Evolutionary conservation across 2,113 vertebrate species (phyloP), one percentile per base, ranked within the genome.

Genomic region (Nesoenas mayeri): DNA sequence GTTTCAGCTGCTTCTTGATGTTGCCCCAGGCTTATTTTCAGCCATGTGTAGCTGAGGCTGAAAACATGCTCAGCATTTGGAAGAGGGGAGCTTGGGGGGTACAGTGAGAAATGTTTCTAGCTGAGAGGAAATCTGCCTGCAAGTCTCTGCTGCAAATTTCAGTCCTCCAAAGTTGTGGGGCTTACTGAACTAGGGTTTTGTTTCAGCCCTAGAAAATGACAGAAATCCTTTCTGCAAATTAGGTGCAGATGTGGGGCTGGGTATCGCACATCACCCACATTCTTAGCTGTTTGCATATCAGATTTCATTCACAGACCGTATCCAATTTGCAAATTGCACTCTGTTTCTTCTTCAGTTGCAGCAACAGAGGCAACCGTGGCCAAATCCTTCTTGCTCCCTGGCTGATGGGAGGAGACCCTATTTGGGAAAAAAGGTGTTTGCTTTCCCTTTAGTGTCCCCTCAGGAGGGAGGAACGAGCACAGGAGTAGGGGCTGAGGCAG

Each of bases 211-310:
- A 1, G 88, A 96, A 96, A 96, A 97, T 79, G 83, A 81, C 79
- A 95, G 65, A 91, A 96, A 96, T 96, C 53, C 32, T 75, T 92
- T 87, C 80, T 85, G 73, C 40, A 96, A 96, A 95, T 96, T 86
- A 19, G 73, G 61, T 85, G 70, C 95, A 97, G 96, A 94, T 96
- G 92, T 89, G 62, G 73, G 40, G 36, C 44, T 84, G 61, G 53
- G 54, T 86, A 84, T 92, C 44, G 0, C 88, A 87, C 90, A 87
- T 90, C 81, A 74, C 53, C 34, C 69, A 10, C 86, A 65, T 94
- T 87, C 86, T 79, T 92, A 84, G 87, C 70, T 88, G 86, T 79
- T 93, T 75, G 65, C 73, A 72, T 57, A 54, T 92, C 7, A 0
- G 83, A 71, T 84, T 83, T 91, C 5, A 4, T 78, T 78, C 88